Evolutionary conservation across 2,888 invertebrate species (phyloP), one percentile per base, ranked within the genome.

Genomic region (Strigamia crassipes): DNA sequence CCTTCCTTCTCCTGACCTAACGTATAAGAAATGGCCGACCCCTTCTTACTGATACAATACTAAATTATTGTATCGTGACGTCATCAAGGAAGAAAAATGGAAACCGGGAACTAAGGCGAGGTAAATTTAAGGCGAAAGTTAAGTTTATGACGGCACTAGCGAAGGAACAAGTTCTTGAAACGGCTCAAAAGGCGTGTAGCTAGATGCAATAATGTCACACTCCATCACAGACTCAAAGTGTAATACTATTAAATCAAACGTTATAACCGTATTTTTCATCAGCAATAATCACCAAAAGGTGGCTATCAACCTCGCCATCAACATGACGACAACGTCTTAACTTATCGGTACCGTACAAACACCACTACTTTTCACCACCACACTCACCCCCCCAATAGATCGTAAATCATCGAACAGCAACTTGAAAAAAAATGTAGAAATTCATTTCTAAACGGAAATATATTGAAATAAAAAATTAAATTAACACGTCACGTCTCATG

Each of bases 11-110:
- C 18, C 56, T 56, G 56, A 56, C 56, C 56, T 56, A 56, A 18
- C n/a, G 56, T n/a, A 56, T 56, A 56, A 56, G 56, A 56, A 56
- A 56, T 56, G 56, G 56, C 56, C 56, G 56, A 56, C 56, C 56
- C 56, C 56, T 56, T 56, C 56, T 56, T 56, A 56, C n/a, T 56
- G 56, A 56, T 56, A 56, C 56, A 56, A 56, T 56, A 56, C 18
- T 56, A 56, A 56, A 56, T 56, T 56, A 56, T 56, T 56, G 56
- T 56, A 56, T 56, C 56, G 56, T 56, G 56, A 56, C 56, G 56
- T 56, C 56, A 56, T 56, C 56, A 56, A 18, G 18, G 6, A 9
- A 56, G 56, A 56, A 56, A 56, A 56, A 56, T 56, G 56, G 21
- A 56, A 56, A 56, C 38, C 56, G 56, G 21, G 56, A 56, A 56